Evolutionary conservation across 2,797 vertebrate species (phyloP), one percentile per base, ranked within the genome.

Genomic region (Discoglossus pictus): DNA sequence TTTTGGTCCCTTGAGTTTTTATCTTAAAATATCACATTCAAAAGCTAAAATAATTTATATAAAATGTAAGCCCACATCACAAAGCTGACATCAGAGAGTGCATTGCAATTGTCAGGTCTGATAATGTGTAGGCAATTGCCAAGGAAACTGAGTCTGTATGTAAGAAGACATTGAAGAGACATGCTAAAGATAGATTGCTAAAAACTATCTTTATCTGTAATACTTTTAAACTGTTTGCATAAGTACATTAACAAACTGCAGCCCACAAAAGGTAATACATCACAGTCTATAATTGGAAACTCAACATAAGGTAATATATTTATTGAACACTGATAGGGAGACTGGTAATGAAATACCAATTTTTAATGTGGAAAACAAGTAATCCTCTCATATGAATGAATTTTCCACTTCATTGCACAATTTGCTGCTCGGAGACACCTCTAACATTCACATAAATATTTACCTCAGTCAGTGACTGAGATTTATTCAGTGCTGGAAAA

Each of bases 371-470:
- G 63, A 68, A 75, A 69, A 46, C 35, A 4, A 39, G 31, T 54
- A 47, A 59, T 78, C 61, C 63, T 64, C 48, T 80, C 65, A 56
- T 74, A 48, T 0, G 0, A 67, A 72, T 67, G 48, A 51, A 43
- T 74, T 75, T 76, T 62, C 66, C 62, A 70, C 60, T 75, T 70
- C 35, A 60, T 73, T 71, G 50, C 50, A 66, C 17, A 61, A 34
- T 23, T 38, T 16, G 61, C 72, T 81, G 73, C 78, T 78, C 76
- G 69, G 67, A 76, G 68, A 76, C 65, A 58, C 56, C 69, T 67
- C 65, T 74, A 61, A 42, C 36, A 66, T 39, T 47, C 67, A 73
- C 43, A 65, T 73, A 82, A 83, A 81, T 83, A 84, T 86, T 86
- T 84, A 78, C 81, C 0, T 68, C 15, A 78, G 76, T 63, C 72